These are phyloP conservation scores for Eulemur albifrons DNA, from an alignment of 2,797 vertebrate species.

Conservation along the genomic window DNA sequence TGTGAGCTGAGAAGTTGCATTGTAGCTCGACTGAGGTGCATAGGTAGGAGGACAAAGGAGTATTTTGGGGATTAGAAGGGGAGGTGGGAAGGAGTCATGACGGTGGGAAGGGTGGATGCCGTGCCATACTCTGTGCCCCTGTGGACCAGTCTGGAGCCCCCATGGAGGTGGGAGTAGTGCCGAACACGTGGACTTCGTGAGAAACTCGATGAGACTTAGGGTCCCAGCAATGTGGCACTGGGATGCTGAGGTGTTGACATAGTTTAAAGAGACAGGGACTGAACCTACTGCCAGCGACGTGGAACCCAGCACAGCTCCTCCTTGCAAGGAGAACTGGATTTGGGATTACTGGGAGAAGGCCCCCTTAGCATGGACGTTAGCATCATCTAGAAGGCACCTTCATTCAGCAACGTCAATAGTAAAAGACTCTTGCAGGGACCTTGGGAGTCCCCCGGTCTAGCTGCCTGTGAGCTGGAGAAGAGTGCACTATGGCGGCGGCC, in stretches of 20 bases:
- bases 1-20: neutral
- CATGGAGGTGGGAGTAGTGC: neutral
- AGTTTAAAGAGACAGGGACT: neutral
- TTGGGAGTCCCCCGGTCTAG: neutral
- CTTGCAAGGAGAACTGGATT: neutral
- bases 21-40: fast-evolving
- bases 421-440: neutral
- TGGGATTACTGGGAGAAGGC: neutral
- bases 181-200: neutral
- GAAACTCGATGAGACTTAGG: neutral
- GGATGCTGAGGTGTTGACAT: neutral
- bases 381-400: neutral
- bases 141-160: neutral
- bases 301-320: neutral
- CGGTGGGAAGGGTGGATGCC: fast-evolving
- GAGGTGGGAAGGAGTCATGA: neutral
- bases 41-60: neutral
- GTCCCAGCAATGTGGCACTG: neutral
- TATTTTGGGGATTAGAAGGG: neutral
- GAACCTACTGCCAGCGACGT: fast-evolving
- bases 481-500: neutral
- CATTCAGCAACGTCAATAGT: neutral
- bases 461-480: neutral
- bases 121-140: neutral
- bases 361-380: neutral